phyloP scores from a whole-genome alignment of 2,797 vertebrate species.

The Astyanax mexicanus region DNA sequence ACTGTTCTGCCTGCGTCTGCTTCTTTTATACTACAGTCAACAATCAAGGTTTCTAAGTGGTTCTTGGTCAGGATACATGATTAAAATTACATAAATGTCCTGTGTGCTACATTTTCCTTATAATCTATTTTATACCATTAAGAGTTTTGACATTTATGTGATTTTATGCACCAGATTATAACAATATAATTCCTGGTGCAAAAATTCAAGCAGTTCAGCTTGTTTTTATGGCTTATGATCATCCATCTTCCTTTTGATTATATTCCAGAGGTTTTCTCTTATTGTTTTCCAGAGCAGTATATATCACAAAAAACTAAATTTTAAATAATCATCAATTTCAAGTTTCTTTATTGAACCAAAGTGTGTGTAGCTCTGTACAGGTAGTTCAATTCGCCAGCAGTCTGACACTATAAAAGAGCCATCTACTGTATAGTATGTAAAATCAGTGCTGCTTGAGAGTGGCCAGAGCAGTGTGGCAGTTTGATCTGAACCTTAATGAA shows the following conservation, averaged over 20 bases:
- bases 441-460: conserved; percentile 4
- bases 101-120: not conserved
- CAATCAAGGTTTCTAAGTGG: too few species aligned
- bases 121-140: not conserved
- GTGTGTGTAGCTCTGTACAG: not conserved
- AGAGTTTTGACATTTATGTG: not conserved
- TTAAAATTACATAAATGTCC: too few species aligned
- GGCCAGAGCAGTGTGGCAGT: not conserved
- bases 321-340: too few species aligned
- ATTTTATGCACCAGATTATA: not conserved
- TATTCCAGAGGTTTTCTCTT: too few species aligned
- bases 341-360: too few species aligned
- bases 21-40: not conserved
- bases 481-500: conserved; percentile 87
- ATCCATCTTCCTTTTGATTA: too few species aligned
- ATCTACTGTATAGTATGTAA: not conserved
- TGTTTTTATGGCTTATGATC: not conserved
- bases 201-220: too few species aligned
- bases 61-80: not conserved
- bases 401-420: not conserved
- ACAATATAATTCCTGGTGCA: too few species aligned
- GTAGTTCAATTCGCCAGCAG: not conserved
- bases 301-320: too few species aligned
- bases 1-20: conserved; percentile 60
- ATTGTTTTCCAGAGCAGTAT: too few species aligned